Evolutionary conservation across 2,888 invertebrate species (phyloP).

Genomic region (Standfussiana lucernea): DNA sequence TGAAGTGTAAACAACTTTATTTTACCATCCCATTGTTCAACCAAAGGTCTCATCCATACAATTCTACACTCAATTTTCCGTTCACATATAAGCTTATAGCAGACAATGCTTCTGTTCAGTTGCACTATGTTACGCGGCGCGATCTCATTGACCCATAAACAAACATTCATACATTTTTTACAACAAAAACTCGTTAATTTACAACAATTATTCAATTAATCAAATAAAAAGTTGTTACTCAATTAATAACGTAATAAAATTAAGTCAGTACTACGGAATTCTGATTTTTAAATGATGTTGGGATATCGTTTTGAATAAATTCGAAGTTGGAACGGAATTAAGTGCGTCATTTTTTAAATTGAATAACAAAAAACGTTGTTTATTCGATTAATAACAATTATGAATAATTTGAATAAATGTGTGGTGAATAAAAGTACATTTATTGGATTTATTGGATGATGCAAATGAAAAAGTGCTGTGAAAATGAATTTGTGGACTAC

Average conservation of each 20-base stretch:
- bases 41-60: constrained; percentile 74
- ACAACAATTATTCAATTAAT: constrained; percentile 43
- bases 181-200: constrained; percentile 42
- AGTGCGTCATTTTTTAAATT: constrained; percentile 11
- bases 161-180: constrained; percentile 58
- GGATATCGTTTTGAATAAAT: constrained; percentile 4
- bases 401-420: constrained; percentile 46
- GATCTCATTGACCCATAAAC: constrained; percentile 84
- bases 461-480: constrained; percentile 74
- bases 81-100: constrained; percentile 89
- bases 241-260: constrained; percentile 20
- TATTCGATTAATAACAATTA: constrained; percentile 44
- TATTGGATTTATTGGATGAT: constrained; percentile 74
- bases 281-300: constrained; percentile 18
- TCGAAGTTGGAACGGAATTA: constrained; percentile 46
- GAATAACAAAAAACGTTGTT: constrained; percentile 7
- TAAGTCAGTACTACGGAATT: not conserved
- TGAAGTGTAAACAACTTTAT: not conserved
- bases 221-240: constrained; percentile 19
- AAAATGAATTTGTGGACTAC: constrained; percentile 83
- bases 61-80: constrained; percentile 77
- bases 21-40: constrained; percentile 42
- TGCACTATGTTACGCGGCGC: constrained; percentile 80
- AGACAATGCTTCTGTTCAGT: constrained; percentile 87
- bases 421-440: constrained; percentile 65